A percentile compares a stretch with the other conserved stretches of the same genome.
phyloP scores from a whole-genome alignment of 2,888 invertebrate genomes.

The Ptychoptera contaminata region DNA sequence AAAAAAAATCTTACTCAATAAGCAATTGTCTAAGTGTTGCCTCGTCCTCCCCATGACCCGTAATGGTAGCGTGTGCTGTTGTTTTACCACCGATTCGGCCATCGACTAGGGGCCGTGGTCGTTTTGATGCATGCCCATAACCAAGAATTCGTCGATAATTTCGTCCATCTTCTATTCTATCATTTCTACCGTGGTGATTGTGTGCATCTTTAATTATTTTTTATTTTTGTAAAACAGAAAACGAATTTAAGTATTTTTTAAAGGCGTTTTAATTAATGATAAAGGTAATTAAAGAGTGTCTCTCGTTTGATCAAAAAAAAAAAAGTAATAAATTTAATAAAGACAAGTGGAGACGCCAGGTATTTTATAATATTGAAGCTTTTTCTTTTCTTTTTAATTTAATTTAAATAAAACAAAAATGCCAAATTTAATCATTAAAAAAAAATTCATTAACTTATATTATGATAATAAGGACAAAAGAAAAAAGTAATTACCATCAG shows the following conservation, averaged over 20 bases:
- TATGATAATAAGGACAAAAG: background rate
- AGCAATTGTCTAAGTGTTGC: conserved; percentile 89
- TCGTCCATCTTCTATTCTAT: conserved; percentile 23
- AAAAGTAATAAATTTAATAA: background rate
- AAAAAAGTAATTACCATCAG: conserved; percentile 27
- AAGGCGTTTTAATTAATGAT: no score
- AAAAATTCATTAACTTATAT: no score
- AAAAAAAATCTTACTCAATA: conserved; percentile 57
- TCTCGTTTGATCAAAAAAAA: no score
- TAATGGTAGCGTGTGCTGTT: conserved; percentile 25
- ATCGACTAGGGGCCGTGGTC: conserved; percentile 29
- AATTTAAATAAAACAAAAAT: background rate
- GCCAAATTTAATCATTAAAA: no score
- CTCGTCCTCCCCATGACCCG: conserved; percentile 58
- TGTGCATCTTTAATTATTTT: conserved; percentile 13
- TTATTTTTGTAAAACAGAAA: no score
- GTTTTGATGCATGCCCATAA: conserved; percentile 25
- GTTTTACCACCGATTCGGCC: conserved; percentile 17
- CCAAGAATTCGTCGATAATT: conserved; percentile 32
- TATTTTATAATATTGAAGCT: background rate
- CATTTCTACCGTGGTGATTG: conserved; percentile 24
- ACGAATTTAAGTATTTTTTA: no score
- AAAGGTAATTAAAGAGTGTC: no score
- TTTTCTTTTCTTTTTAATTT: background rate
- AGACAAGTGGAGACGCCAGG: background rate